Base-by-base conservation (phyloP, 2,797 vertebrate genomes). In the Sphenodon punctatus region DNA sequence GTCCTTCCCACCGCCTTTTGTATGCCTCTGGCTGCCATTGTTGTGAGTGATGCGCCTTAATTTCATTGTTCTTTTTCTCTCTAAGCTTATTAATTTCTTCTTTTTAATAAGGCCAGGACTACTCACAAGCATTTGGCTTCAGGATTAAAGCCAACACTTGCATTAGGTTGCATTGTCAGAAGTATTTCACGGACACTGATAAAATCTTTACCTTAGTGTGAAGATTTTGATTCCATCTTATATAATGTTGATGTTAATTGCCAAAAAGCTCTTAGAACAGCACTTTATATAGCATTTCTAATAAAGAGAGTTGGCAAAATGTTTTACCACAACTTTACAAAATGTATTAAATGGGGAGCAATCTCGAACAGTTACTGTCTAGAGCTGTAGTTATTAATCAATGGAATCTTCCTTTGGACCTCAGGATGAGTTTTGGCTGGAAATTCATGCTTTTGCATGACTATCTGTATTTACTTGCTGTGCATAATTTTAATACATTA, bases 231-330 rank as follows among this genome's bases (percentile, higher is more conserved):
- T 53, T 67, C n/a, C 63, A 79, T 83, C 51, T 67, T 30, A 66
- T 39, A 49, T 74, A 56, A 70, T 70, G 41, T 16, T 53, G 73
- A 67, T 0, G 0, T 16, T 81, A 84, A 51, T 74, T 83, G 89
- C 79, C 81, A 81, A 59, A n/a, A 61, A 90, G 76, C 32, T 78
- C 56, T 20, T 84, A 79, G 75, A 82, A 71, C 76, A 63, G 65
- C 39, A 68, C 49, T n/a, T n/a, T n/a, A n/a, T n/a, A 32, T 46
- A 82, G 81, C 22, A 1, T 64, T 85, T 85, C 59, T 67, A 13
- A 75, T 58, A 7, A 82, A 2, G 78, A 2, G 78, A 79, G 78
- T 75, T 85, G 78, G 81, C 85, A 87, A 43, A 67, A 71, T 7
- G 38, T 70, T 86, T 75, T 3, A 12, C 55, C 68, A 27, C n/a